phyloP scores from a whole-genome alignment of 2,113 vertebrate species.

The Galbula dea region DNA sequence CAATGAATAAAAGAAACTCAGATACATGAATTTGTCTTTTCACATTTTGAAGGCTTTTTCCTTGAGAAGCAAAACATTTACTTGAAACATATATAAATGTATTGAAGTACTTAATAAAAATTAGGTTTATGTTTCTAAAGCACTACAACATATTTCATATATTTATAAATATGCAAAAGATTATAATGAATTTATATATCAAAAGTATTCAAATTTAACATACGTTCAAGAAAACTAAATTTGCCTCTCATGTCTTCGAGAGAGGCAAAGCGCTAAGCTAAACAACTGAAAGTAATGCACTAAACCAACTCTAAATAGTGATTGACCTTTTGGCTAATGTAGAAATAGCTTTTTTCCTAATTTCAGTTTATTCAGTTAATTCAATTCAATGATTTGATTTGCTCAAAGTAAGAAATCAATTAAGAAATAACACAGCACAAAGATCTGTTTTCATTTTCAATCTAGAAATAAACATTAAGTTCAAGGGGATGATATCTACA shows the following conservation, averaged over 20 bases:
- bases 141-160: background rate
- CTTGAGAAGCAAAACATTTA: background rate
- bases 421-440: background rate
- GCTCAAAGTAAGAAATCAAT: slow-evolving; percentile 22
- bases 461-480: background rate
- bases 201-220: background rate
- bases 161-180: background rate
- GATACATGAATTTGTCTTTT: background rate
- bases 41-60: background rate
- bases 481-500: background rate
- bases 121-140: background rate
- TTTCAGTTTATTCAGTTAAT: slow-evolving; percentile 14
- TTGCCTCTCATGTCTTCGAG: background rate
- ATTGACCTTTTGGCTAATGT: background rate
- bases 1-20: background rate
- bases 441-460: background rate
- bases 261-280: background rate
- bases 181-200: background rate
- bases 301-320: background rate
- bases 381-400: background rate
- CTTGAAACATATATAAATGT: background rate
- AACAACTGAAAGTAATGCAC: background rate
- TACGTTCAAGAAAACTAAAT: background rate
- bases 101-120: background rate
- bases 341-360: background rate